Conservation (phyloP, 2,797 vertebrate species). For the Urophycis tenuis region DNA sequence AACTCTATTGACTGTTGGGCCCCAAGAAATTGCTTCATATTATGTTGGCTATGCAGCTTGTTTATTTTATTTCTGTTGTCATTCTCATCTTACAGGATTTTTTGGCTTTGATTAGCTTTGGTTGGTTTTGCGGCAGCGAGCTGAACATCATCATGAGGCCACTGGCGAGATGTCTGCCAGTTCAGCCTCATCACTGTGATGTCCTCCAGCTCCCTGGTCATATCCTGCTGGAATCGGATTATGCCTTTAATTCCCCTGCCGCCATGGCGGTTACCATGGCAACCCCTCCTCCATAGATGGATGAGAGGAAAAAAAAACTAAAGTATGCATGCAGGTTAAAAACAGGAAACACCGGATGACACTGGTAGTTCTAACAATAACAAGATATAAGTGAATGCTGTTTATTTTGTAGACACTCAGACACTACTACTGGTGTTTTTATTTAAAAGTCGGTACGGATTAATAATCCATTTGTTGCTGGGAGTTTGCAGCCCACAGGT, state of each 20-base stretch:
- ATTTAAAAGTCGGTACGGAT: too few relatives aligned
- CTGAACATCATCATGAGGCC: constrained; percentile 11
- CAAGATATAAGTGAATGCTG: too few relatives aligned
- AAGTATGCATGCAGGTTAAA: neutral
- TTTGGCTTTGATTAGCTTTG: too few relatives aligned
- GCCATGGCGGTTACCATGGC: neutral
- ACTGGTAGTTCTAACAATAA: too few relatives aligned
- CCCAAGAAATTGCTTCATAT: neutral
- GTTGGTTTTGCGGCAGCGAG: neutral
- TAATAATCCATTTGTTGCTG: neutral
- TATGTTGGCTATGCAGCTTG: neutral
- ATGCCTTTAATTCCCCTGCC: constrained; percentile 39
- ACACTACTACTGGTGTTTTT: too few relatives aligned
- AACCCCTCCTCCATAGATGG: neutral
- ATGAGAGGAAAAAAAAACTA: neutral
- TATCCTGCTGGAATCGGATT: constrained; percentile 51
- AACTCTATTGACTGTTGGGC: too few relatives aligned
- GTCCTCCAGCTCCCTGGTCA: constrained; percentile 26
- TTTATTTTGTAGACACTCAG: too few relatives aligned
- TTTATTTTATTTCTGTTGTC: too few relatives aligned
- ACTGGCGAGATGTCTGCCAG: constrained; percentile 14
- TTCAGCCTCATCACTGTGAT: neutral
- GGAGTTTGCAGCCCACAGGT: too few relatives aligned
- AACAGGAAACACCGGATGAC: too few relatives aligned
- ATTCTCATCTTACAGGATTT: too few relatives aligned